Percentiles rank a stretch among this genome's conserved stretches.
Conservation (phyloP, 1,140 invertebrate genomes). For the Pinna nobilis region DNA sequence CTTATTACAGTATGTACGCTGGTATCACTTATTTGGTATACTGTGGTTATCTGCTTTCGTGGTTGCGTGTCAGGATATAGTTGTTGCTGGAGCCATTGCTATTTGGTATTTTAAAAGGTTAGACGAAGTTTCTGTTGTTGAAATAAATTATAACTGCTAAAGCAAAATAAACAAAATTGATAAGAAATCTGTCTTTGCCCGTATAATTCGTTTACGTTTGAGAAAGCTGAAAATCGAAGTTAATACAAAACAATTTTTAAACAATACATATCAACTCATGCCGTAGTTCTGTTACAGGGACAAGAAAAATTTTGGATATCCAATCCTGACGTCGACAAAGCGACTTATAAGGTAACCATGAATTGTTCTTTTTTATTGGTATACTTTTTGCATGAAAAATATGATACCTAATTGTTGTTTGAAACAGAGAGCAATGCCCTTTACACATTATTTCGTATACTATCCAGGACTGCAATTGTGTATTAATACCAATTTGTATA, state of each 20-base stretch:
- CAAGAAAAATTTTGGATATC: conserved; percentile 45
- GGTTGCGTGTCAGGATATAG: conserved; percentile 91
- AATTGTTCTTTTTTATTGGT: too few relatives aligned
- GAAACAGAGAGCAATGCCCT: too few relatives aligned
- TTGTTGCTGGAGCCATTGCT: conserved; percentile 90
- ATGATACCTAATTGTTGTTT: too few relatives aligned
- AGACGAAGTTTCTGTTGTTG: not conserved
- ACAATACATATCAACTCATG: not conserved
- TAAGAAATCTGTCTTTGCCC: not conserved
- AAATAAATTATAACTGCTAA: not conserved
- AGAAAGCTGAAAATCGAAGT: not conserved
- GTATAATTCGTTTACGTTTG: not conserved
- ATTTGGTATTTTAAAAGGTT: conserved; percentile 90
- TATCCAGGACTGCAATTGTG: too few relatives aligned
- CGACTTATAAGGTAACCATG: conserved; percentile 38
- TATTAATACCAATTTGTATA: too few relatives aligned
- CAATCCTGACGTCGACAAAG: conserved; percentile 37
- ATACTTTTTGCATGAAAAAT: too few relatives aligned
- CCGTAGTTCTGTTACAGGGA: conserved; percentile 32
- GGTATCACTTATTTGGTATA: conserved; percentile 90
- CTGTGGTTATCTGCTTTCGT: conserved; percentile 94
- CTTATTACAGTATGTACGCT: conserved; percentile 79
- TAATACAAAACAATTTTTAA: not conserved
- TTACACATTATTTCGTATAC: too few relatives aligned
- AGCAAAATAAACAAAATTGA: not conserved